These are phyloP conservation scores for Molossus alvarezi DNA, from an alignment of 2,797 vertebrate species.

Conservation along the genomic window DNA sequence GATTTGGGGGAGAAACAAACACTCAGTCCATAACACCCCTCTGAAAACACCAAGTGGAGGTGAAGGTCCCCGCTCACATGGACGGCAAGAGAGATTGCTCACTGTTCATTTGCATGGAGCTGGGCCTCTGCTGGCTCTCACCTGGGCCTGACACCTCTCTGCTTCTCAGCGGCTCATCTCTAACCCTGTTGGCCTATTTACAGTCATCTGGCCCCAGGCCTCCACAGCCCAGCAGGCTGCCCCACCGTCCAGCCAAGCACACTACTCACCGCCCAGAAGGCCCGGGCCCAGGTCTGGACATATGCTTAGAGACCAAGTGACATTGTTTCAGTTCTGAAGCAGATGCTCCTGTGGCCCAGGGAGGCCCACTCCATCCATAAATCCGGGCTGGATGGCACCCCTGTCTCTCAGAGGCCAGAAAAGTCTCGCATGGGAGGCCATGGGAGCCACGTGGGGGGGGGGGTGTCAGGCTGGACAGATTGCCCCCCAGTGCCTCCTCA, in stretches of 20 bases:
- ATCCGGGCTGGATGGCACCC: background rate
- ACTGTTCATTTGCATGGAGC: accelerated
- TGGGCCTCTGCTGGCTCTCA: background rate
- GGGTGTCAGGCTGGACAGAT: background rate
- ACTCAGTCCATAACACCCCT: accelerated
- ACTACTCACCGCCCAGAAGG: background rate
- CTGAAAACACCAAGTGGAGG: background rate
- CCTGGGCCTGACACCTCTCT: background rate
- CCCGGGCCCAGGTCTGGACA: background rate
- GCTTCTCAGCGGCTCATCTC: background rate
- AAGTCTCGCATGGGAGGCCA: accelerated
- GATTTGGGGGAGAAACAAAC: background rate
- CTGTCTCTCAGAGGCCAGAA: background rate
- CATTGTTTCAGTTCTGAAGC: background rate
- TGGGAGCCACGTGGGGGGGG: background rate
- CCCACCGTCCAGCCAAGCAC: background rate
- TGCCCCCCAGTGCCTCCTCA: conserved; percentile 1
- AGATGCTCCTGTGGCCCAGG: conserved; percentile 12
- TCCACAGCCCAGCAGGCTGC: background rate
- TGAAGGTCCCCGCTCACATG: background rate
- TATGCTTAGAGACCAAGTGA: accelerated
- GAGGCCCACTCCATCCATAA: background rate
- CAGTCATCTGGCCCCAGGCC: background rate
- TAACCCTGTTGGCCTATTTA: background rate
- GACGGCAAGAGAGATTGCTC: background rate